Conservation (phyloP, 2,113 vertebrate species). For the Ageneiosus marmoratus region DNA sequence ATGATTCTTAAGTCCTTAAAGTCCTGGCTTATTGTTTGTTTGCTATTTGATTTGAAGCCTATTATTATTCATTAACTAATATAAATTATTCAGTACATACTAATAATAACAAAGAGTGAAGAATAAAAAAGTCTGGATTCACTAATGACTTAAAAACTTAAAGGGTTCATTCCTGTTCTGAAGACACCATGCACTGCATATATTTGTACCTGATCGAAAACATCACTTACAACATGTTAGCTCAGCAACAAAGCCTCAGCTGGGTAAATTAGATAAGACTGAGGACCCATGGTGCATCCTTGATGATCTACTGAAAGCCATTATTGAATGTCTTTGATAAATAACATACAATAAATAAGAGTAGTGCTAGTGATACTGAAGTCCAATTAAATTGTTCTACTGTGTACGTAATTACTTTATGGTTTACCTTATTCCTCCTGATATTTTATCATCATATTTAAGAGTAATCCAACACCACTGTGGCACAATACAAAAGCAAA, state of each 20-base stretch:
- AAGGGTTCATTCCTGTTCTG: background rate
- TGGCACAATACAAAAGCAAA: background rate
- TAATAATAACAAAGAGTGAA: background rate
- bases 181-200: background rate
- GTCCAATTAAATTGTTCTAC: background rate
- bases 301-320: background rate
- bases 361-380: background rate
- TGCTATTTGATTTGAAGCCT: background rate
- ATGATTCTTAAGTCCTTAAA: background rate
- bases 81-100: background rate
- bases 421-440: background rate
- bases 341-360: background rate
- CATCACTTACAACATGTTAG: background rate
- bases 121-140: background rate
- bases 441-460: background rate
- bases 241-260: background rate
- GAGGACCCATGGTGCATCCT: background rate
- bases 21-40: background rate
- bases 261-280: background rate
- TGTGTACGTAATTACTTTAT: background rate
- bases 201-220: background rate
- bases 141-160: background rate
- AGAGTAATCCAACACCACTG: background rate
- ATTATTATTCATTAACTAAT: background rate
- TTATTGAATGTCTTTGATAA: background rate